Conservation (phyloP, 2,113 vertebrate genomes). For the Hemichromis elongatus region DNA sequence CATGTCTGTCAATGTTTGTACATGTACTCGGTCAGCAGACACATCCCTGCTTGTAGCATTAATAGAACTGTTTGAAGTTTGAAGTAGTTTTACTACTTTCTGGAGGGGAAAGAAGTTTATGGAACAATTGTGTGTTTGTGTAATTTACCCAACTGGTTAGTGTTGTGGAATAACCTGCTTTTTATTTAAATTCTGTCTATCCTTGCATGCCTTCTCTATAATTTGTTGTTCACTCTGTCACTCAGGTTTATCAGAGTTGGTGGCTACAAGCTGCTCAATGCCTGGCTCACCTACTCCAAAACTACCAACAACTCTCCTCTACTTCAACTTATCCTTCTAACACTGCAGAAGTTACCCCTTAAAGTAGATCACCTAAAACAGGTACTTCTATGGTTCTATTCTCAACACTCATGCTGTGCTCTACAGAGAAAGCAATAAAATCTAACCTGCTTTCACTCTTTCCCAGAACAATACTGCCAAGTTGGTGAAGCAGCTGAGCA, state of each 20-base stretch:
- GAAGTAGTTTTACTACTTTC: not conserved
- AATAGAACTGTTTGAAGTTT: not conserved
- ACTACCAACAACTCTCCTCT: constrained; percentile 85
- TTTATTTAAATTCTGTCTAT: not conserved
- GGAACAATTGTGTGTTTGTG: not conserved
- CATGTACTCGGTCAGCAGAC: not conserved
- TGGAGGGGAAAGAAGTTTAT: not conserved
- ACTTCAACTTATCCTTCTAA: constrained; percentile 89
- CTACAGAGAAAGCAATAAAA: not conserved
- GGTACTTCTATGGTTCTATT: constrained; percentile 60
- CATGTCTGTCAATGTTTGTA: not conserved
- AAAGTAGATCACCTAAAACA: constrained; percentile 94
- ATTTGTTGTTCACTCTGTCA: not conserved
- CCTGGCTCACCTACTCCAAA: constrained; percentile 89
- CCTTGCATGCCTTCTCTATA: not conserved
- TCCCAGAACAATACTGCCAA: constrained; percentile 93
- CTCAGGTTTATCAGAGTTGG: constrained; percentile 87
- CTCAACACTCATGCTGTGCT: not conserved
- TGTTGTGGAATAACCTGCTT: not conserved
- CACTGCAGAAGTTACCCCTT: constrained; percentile 89
- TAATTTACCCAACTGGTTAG: not conserved
- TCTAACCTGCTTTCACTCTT: not conserved
- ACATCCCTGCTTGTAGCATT: not conserved
- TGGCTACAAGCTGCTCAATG: constrained; percentile 90
- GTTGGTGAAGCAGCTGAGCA: constrained; percentile 93